phyloP scores from a whole-genome alignment of 2,113 vertebrate genomes.

The Colius striatus region DNA sequence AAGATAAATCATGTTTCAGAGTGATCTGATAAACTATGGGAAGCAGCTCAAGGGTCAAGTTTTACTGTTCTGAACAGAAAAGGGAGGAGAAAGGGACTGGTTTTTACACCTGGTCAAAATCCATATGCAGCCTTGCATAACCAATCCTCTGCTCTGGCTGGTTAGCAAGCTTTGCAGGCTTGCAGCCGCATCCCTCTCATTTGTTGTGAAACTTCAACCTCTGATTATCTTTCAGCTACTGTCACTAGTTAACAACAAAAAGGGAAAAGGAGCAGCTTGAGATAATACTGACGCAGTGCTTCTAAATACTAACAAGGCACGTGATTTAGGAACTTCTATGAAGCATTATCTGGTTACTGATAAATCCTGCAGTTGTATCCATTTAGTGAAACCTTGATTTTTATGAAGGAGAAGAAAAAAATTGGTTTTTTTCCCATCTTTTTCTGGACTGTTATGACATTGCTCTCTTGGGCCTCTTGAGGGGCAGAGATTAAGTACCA shows the following conservation, averaged over 20 bases:
- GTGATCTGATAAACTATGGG: not conserved
- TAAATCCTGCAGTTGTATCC: not conserved
- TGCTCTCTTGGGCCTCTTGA: not conserved
- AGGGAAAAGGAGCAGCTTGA: not conserved
- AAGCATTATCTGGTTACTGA: not conserved
- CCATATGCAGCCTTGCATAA: not conserved
- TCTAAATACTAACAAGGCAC: not conserved
- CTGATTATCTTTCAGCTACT: not conserved
- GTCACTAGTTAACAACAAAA: not conserved
- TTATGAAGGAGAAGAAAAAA: not conserved
- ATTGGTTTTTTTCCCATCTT: not conserved
- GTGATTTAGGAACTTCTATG: not conserved
- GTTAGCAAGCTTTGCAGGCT: not conserved
- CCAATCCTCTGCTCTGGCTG: not conserved
- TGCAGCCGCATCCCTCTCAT: not conserved
- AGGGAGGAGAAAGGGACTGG: not conserved
- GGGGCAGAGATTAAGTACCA: not conserved
- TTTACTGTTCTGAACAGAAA: not conserved
- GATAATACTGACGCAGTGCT: not conserved
- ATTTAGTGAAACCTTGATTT: not conserved
- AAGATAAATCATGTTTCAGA: not conserved
- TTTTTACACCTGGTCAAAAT: constrained; percentile 40
- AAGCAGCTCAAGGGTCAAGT: not conserved
- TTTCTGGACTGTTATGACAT: not conserved
- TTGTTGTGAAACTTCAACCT: not conserved